phyloP scores from a whole-genome alignment of 2,113 vertebrate species.

The Tachysurus fulvidraco region DNA sequence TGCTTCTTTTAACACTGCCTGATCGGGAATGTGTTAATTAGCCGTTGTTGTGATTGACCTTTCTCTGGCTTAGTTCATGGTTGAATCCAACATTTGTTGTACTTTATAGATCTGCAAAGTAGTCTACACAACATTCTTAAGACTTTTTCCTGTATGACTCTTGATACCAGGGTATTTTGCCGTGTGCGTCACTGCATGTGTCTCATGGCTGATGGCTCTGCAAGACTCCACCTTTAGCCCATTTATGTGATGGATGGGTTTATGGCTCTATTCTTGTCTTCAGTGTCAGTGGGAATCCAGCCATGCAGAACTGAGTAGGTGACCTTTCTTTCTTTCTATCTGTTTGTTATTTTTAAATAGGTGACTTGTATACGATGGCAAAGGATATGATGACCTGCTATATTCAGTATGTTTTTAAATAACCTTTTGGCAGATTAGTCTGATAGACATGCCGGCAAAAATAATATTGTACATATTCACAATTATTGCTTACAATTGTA shows the following conservation, averaged over 20 bases:
- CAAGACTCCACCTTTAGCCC: conserved; percentile 59
- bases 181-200: conserved; percentile 29
- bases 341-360: conserved; percentile 12
- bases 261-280: conserved; percentile 72
- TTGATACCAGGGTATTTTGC: conserved; percentile 18
- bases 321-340: conserved; percentile 65
- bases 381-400: conserved; percentile 31
- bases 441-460: background rate
- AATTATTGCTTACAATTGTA: background rate
- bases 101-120: background rate
- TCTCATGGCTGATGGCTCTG: conserved; percentile 45
- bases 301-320: conserved; percentile 56
- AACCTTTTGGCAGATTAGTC: conserved; percentile 12
- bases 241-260: conserved; percentile 69
- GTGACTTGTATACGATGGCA: conserved; percentile 57
- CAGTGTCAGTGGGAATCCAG: conserved; percentile 60
- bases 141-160: conserved; percentile 48
- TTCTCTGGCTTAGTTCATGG: conserved; percentile 13
- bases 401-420: conserved; percentile 25
- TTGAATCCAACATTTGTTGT: background rate
- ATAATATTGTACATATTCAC: background rate
- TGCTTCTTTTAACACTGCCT: conserved; percentile 15
- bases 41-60: conserved; percentile 25
- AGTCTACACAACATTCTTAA: conserved; percentile 29
- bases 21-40: conserved; percentile 15